A percentile compares a stretch with the other conserved stretches of the same genome.
phyloP scores from a whole-genome alignment of 1,140 invertebrate species.

The Leguminivora glycinivorella region DNA sequence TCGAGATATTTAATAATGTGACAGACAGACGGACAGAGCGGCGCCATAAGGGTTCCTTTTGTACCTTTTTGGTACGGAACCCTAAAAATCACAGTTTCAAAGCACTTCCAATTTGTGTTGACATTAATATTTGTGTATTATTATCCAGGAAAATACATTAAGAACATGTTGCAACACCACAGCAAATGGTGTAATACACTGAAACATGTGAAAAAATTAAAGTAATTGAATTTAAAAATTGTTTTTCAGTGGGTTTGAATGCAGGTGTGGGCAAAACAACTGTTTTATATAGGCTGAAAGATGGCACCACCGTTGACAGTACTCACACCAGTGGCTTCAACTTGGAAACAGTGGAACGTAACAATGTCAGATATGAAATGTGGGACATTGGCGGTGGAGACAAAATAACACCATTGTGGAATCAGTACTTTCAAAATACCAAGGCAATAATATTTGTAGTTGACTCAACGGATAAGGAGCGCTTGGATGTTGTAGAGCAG shows the following conservation, averaged over 20 bases:
- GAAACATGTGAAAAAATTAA: too few species aligned
- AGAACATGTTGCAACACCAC: too few species aligned
- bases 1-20: too few species aligned
- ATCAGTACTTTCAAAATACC: background rate
- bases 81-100: too few species aligned
- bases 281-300: constrained; percentile 5
- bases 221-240: background rate
- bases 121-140: too few species aligned
- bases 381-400: constrained; percentile 22
- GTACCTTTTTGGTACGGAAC: too few species aligned
- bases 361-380: background rate
- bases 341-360: background rate
- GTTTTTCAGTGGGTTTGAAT: constrained; percentile 18
- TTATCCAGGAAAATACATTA: too few species aligned
- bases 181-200: too few species aligned
- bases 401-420: constrained; percentile 11
- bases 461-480: constrained; percentile 10
- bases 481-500: background rate
- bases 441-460: constrained; percentile 15
- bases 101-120: too few species aligned
- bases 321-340: background rate
- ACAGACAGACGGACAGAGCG: too few species aligned
- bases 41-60: too few species aligned
- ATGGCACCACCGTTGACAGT: background rate
- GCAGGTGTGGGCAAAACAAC: constrained; percentile 13